phyloP scores from a whole-genome alignment of 37 sponge, comb jelly and placozoan species.

The Haliclona indistincta region DNA sequence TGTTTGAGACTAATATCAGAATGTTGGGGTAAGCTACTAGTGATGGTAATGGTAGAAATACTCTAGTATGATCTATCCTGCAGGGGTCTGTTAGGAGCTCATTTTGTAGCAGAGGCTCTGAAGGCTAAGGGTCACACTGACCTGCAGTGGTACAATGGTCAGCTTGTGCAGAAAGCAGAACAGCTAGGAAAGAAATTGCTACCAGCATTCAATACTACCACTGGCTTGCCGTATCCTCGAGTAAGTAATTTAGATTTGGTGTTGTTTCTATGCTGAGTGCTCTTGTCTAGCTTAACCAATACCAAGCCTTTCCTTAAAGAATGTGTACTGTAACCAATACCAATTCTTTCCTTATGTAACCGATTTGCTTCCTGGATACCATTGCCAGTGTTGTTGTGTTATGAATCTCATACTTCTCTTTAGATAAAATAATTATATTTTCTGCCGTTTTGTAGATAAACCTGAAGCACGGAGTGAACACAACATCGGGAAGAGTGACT shows the following conservation, averaged over 20 bases:
- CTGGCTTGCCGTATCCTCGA: constrained; percentile 91
- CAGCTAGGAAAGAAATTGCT: constrained; percentile 82
- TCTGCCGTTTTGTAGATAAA: constrained; percentile 53
- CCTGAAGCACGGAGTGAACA: constrained; percentile 52
- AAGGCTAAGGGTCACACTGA: constrained; percentile 53
- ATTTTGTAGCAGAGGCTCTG: constrained; percentile 80
- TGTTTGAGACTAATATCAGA: constrained; percentile 98
- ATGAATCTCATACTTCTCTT: too few species aligned
- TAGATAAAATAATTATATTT: too few species aligned
- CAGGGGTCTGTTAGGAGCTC: constrained; percentile 93
- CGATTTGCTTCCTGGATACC: too few species aligned
- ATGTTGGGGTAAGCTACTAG: constrained; percentile 82
- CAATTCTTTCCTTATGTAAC: too few species aligned
- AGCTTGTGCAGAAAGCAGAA: constrained; percentile 76
- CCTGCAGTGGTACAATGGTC: constrained; percentile 82
- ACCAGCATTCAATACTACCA: constrained; percentile 93
- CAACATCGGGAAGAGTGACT: constrained; percentile 7
- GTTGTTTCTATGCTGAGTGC: too few species aligned
- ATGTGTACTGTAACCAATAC: neutral
- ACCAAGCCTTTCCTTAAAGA: too few species aligned
- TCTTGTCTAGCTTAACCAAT: too few species aligned
- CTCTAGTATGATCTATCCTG: neutral
- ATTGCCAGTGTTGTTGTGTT: too few species aligned
- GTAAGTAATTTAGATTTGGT: constrained; percentile 54
- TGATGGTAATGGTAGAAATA: neutral